Conservation (phyloP, 1,140 invertebrate species). For the Drosophila pectinifera region DNA sequence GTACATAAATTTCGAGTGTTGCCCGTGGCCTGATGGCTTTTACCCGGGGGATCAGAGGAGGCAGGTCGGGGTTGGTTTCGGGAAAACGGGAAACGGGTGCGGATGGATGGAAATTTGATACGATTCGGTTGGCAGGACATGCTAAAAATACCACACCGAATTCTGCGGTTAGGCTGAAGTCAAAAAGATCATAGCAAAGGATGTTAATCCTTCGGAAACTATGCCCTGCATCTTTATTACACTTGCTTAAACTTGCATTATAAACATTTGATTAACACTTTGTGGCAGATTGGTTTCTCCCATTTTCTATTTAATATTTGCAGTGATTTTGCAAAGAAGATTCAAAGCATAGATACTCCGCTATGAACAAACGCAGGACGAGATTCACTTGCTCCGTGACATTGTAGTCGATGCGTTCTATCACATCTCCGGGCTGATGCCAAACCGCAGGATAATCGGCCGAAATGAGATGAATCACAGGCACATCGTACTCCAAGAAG, state of each 20-base stretch:
- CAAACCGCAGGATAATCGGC: slow-evolving; percentile 37
- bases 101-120: slow-evolving; percentile 69
- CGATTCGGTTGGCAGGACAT: slow-evolving; percentile 45
- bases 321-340: neutral
- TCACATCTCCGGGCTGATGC: neutral
- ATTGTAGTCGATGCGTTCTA: slow-evolving; percentile 4
- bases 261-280: no score
- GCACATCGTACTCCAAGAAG: slow-evolving; percentile 90
- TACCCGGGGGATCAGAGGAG: slow-evolving; percentile 25
- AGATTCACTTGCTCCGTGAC: slow-evolving; percentile 21
- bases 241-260: no score
- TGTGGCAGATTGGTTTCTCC: no score
- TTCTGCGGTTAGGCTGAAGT: slow-evolving; percentile 13
- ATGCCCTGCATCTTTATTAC: no score
- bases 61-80: neutral
- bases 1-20: slow-evolving; percentile 74
- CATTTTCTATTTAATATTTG: no score
- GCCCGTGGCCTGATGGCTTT: slow-evolving; percentile 55
- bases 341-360: slow-evolving; percentile 17
- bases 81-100: slow-evolving; percentile 15
- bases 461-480: slow-evolving; percentile 43
- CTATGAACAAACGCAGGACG: slow-evolving; percentile 26
- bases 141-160: slow-evolving; percentile 33
- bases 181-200: neutral
- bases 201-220: neutral